phyloP scores from a whole-genome alignment of 2,888 invertebrate species.

The Mimas tiliae region DNA sequence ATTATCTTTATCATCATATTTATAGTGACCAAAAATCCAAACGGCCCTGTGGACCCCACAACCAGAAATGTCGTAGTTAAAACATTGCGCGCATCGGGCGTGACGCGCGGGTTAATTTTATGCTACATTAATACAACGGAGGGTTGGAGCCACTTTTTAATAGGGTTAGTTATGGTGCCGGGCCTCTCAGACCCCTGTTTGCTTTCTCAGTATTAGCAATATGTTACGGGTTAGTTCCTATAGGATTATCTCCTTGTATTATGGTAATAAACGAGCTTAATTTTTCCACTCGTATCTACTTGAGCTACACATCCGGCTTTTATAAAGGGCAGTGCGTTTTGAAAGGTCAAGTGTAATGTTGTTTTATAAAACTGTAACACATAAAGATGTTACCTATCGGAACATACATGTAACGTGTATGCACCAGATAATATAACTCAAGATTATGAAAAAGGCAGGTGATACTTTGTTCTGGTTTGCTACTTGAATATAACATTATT shows the following conservation, averaged over 20 bases:
- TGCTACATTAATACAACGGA: conserved; percentile 79
- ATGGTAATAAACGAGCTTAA: conserved; percentile 55
- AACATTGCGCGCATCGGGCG: conserved; percentile 57
- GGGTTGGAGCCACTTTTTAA: conserved; percentile 78
- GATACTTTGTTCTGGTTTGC: too few species aligned
- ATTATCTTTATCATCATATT: conserved; percentile 21
- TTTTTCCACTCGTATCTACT: conserved; percentile 39
- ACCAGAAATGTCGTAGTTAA: conserved; percentile 30
- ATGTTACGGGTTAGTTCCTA: conserved; percentile 64
- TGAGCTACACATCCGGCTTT: conserved; percentile 22
- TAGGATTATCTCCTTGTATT: conserved; percentile 60
- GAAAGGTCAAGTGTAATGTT: conserved; percentile 1
- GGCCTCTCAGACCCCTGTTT: conserved; percentile 59
- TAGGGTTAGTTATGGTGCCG: conserved; percentile 80
- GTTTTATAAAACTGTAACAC: neutral
- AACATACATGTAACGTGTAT: too few species aligned
- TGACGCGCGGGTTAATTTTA: conserved; percentile 81
- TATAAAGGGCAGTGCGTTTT: conserved; percentile 19
- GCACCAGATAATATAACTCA: too few species aligned
- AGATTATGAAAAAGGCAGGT: too few species aligned
- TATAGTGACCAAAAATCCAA: conserved; percentile 34
- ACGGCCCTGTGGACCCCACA: conserved; percentile 29
- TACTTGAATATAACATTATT: too few species aligned
- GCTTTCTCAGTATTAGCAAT: conserved; percentile 69
- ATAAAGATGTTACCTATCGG: neutral